A percentile compares a stretch with the other conserved stretches of the same genome.
Conservation (phyloP, 2,113 vertebrate species). For the Verasper variegatus region DNA sequence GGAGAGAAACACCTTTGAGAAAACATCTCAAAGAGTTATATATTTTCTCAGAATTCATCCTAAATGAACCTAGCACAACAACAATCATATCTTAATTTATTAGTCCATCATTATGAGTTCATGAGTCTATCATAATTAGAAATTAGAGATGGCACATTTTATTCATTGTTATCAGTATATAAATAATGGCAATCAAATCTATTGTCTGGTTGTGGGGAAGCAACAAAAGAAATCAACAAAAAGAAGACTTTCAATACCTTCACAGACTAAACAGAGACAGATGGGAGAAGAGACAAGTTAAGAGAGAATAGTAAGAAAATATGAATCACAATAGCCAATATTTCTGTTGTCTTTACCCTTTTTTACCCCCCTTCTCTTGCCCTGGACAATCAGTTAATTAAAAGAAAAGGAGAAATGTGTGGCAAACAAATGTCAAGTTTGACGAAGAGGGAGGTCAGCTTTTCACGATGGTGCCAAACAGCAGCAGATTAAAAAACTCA, state of each 20-base stretch:
- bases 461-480: conserved; percentile 48
- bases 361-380: conserved; percentile 15
- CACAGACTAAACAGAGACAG: conserved; percentile 4
- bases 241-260: neutral
- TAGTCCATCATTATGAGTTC: too few species aligned
- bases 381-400: conserved; percentile 67
- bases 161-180: conserved; percentile 1
- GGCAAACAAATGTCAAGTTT: conserved; percentile 62
- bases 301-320: conserved; percentile 6
- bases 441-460: conserved; percentile 64
- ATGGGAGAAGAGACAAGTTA: conserved; percentile 27
- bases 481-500: conserved; percentile 42
- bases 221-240: conserved; percentile 18
- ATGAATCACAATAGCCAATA: conserved; percentile 18
- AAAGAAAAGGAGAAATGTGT: conserved; percentile 24
- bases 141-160: neutral
- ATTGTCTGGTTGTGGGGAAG: neutral
- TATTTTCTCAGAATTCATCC: neutral
- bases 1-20: neutral
- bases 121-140: conserved; percentile 6
- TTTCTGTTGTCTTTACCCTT: neutral
- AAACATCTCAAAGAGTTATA: neutral
- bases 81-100: neutral
- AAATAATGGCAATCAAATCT: conserved; percentile 11
- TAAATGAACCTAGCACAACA: neutral